A percentile compares a stretch with the other conserved stretches of the same genome.
phyloP scores from a whole-genome alignment of 2,797 vertebrate genomes.

The Simalia tracyae region DNA sequence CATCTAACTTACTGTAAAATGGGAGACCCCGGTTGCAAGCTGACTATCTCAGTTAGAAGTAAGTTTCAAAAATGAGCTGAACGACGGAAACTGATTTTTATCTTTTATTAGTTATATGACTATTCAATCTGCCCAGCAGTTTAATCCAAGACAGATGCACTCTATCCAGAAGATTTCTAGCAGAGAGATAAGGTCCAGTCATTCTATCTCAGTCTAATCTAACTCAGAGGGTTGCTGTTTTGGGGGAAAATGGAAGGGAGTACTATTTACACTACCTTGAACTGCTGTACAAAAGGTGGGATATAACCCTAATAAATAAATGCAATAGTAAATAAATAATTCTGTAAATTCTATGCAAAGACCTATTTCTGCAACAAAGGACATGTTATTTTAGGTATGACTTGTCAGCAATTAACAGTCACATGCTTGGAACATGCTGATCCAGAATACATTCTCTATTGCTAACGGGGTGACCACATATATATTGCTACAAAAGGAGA shows the following conservation, averaged over 20 bases:
- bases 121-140: background rate
- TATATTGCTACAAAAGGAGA: background rate
- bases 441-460: background rate
- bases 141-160: no score
- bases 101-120: background rate
- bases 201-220: background rate
- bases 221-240: background rate
- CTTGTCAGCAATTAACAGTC: background rate
- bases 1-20: background rate
- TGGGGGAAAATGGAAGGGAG: background rate
- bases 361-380: background rate
- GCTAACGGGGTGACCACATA: background rate
- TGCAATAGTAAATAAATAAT: background rate
- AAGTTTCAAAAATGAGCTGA: background rate
- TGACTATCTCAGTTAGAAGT: background rate
- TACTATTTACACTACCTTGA: background rate
- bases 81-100: background rate
- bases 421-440: background rate
- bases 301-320: background rate
- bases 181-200: background rate
- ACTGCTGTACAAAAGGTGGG: background rate
- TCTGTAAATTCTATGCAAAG: background rate
- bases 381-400: background rate
- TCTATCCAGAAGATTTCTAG: background rate
- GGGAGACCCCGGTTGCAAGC: background rate